Percentiles rank a stretch among this genome's conserved stretches.
Conservation (phyloP, 2,113 vertebrate genomes). For the Diphyllodes magnificus region DNA sequence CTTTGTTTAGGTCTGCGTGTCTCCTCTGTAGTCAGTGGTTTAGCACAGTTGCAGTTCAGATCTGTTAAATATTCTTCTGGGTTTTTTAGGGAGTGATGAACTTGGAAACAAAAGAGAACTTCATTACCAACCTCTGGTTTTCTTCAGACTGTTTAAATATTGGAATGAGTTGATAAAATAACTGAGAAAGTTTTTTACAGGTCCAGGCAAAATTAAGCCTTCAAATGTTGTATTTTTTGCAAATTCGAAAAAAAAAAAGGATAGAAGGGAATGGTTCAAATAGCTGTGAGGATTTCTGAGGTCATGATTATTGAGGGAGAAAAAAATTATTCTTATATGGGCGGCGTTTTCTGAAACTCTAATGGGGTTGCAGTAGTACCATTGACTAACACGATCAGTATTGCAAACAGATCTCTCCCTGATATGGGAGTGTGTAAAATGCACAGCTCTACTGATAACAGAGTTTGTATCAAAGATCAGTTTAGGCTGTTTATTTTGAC, state of each 20-base stretch:
- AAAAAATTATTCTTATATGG: background rate
- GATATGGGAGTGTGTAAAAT: background rate
- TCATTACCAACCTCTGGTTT: background rate
- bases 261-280: background rate
- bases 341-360: background rate
- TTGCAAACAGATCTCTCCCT: background rate
- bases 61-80: background rate
- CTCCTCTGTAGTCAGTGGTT: background rate
- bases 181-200: background rate
- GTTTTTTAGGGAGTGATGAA: background rate
- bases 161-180: background rate
- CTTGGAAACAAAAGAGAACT: background rate
- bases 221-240: background rate
- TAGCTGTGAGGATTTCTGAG: background rate
- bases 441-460: background rate
- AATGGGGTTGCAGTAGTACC: background rate
- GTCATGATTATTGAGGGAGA: background rate
- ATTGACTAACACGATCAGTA: rapidly evolving
- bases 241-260: background rate
- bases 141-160: background rate
- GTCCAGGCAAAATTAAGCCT: background rate
- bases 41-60: background rate
- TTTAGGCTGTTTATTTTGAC: background rate
- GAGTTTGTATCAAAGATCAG: background rate
- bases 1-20: background rate